Evolutionary conservation across 2,113 vertebrate genomes (phyloP).

Genomic region (Recurvirostra avosetta): DNA sequence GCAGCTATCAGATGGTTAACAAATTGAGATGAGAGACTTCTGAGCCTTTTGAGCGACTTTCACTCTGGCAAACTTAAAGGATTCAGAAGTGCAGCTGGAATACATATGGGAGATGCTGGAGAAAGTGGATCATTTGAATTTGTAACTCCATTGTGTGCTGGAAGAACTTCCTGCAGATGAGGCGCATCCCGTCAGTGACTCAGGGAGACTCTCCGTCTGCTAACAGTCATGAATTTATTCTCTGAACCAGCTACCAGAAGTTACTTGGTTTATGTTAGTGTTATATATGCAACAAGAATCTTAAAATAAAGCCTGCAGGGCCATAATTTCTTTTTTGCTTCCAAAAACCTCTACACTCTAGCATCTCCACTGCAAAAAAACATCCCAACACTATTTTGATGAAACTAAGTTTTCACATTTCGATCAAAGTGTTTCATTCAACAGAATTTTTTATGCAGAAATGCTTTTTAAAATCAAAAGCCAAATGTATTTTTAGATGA

Average conservation of each 20-base stretch:
- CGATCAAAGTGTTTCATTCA: background rate
- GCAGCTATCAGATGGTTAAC: conserved; percentile 55
- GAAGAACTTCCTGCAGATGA: conserved; percentile 59
- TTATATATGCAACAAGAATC: conserved; percentile 13
- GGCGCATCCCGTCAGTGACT: background rate
- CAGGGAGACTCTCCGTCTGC: background rate
- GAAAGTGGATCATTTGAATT: conserved; percentile 51
- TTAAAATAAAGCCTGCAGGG: conserved; percentile 4
- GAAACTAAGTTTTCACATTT: background rate
- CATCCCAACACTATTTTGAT: background rate
- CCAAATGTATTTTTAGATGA: background rate
- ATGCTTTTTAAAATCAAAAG: background rate
- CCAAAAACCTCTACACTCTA: background rate
- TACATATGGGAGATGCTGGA: conserved; percentile 44
- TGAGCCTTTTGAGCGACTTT: conserved; percentile 8
- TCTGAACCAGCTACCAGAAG: conserved; percentile 38
- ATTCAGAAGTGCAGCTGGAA: conserved; percentile 53
- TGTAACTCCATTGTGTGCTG: conserved; percentile 33
- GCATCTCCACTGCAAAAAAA: background rate
- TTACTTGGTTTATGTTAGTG: background rate
- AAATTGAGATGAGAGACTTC: conserved; percentile 55
- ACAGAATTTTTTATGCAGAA: background rate
- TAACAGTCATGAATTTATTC: background rate
- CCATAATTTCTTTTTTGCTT: background rate
- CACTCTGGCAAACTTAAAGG: conserved; percentile 33